Evolutionary conservation across 2,113 vertebrate species (phyloP), one percentile per base, ranked within the genome.

Genomic region (Enhydra lutris): DNA sequence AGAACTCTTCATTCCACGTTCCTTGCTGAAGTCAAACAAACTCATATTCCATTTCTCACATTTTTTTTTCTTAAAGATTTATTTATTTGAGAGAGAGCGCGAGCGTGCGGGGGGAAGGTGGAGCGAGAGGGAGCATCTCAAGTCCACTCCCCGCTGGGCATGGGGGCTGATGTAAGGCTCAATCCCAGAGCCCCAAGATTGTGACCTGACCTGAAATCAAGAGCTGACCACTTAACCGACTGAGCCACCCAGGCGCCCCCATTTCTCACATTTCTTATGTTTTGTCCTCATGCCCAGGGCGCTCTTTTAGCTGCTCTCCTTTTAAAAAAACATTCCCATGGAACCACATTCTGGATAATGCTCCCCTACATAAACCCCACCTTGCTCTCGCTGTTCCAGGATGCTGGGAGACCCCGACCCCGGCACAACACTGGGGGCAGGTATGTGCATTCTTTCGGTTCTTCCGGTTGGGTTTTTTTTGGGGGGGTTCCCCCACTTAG

Each of bases 11-110:
- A 42, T 24, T 86, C n/a, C 26, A 11, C 36, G 57, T 67, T 20
- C 47, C 81, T 82, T 73, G 57, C n/a, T 85, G 50, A 89, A 79
- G 81, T 14, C 39, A 80, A 91, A 55, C 42, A 89, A 29, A 76
- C 29, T 18, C 73, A 39, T 89, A 39, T 3, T 29, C 42, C 21
- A 61, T 57, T 88, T 92, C 63, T 95, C 52, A 87, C 0, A 20
- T 87, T 83, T 65, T 65, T n/a, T 69, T n/a, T 69, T 36, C 20
- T 69, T 65, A 2, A 69, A 69, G 67, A 69, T 69, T 69, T 69
- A 36, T 69, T 69, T 69, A 69, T 36, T 69, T 69, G n/a, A 36
- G n/a, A 69, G 65, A n/a, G 65, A 20, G 67, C 1, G 34, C 15
- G 6, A 69, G 15, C 18, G 7, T 21, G 67, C 1, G 0, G 34